Percentiles rank a stretch among this genome's conserved stretches.
Evolutionary conservation across 2,888 invertebrate genomes (phyloP).

Genomic region (Ischnura elegans): DNA sequence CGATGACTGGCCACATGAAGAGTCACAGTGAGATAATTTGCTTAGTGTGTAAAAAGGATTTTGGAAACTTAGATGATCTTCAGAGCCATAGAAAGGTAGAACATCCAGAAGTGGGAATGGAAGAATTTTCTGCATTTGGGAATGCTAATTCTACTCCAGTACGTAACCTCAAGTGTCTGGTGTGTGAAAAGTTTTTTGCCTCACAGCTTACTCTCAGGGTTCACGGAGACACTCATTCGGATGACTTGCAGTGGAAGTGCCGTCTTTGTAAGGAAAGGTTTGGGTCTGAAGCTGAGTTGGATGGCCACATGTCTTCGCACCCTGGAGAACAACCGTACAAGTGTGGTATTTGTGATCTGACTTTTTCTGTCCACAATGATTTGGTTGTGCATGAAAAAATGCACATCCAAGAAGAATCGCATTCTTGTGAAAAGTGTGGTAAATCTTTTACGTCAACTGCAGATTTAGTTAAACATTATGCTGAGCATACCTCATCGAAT

Average conservation of each 20-base stretch:
- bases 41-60: background rate
- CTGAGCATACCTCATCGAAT: background rate
- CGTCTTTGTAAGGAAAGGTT: background rate
- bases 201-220: background rate
- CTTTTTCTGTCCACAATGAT: background rate
- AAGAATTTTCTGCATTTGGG: conserved; percentile 5
- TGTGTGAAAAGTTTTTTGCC: conserved; percentile 4
- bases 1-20: background rate
- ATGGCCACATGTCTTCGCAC: background rate
- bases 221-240: background rate
- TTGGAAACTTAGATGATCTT: background rate
- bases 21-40: background rate
- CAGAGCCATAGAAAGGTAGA: background rate
- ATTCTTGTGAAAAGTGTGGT: background rate
- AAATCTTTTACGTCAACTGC: background rate
- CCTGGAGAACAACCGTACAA: background rate
- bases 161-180: background rate
- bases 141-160: background rate
- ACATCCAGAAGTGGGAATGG: background rate
- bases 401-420: background rate
- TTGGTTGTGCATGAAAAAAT: background rate
- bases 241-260: background rate
- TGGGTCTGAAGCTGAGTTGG: background rate
- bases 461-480: background rate
- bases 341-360: background rate